These are phyloP conservation scores for Caenorhabditis zanzibari DNA, from an alignment of 2,888 invertebrate genomes.

Conservation along the genomic window DNA sequence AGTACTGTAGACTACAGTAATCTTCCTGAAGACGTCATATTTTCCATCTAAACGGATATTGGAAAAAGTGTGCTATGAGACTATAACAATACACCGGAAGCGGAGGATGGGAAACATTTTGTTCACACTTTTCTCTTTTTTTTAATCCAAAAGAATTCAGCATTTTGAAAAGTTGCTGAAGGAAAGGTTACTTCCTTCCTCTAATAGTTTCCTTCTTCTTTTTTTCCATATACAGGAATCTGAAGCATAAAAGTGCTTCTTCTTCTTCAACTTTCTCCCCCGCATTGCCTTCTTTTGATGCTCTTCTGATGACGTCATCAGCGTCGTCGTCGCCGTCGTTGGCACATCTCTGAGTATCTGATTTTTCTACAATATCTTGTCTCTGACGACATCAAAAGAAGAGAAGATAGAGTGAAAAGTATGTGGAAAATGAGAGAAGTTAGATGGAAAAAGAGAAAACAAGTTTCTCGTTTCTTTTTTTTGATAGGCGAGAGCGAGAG, in stretches of 20 bases:
- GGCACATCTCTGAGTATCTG: constrained; percentile 17
- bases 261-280: constrained; percentile 13
- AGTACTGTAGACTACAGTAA: constrained; percentile 18
- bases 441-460: constrained; percentile 30
- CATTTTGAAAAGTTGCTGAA: constrained; percentile 5
- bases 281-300: constrained; percentile 41
- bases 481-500: constrained; percentile 33
- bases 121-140: not conserved
- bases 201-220: constrained; percentile 23
- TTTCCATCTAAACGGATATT: not conserved
- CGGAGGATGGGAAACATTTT: not conserved
- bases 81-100: constrained; percentile 4
- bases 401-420: constrained; percentile 21
- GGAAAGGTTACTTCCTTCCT: constrained; percentile 26
- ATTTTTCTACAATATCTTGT: constrained; percentile 8
- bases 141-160: not conserved
- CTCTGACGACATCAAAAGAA: constrained; percentile 43
- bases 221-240: constrained; percentile 23
- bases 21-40: not conserved
- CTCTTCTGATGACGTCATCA: constrained; percentile 47
- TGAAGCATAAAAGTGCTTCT: constrained; percentile 35
- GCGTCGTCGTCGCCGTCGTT: constrained; percentile 26
- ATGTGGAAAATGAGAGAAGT: constrained; percentile 18
- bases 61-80: not conserved
- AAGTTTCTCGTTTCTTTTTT: constrained; percentile 31